Conservation (phyloP, 2,888 invertebrate species). For the Heliconius erato region DNA sequence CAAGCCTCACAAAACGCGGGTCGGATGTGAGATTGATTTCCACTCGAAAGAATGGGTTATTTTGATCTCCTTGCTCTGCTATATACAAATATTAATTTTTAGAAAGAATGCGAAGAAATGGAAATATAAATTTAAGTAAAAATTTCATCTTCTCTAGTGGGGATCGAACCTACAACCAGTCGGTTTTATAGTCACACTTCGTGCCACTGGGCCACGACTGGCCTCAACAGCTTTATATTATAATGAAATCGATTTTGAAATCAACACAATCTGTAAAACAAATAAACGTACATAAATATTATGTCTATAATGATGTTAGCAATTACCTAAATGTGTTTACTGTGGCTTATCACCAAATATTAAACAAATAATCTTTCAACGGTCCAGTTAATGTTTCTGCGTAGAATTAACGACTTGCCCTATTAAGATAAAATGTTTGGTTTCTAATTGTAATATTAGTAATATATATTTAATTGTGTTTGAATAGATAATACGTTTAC, state of each 20-base stretch:
- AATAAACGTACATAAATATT: background rate
- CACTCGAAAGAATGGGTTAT: background rate
- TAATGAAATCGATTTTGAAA: background rate
- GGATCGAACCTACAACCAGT: too few species aligned
- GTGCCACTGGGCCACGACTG: too few species aligned
- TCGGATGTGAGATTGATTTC: background rate
- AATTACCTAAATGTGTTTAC: background rate
- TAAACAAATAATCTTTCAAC: conserved; percentile 20
- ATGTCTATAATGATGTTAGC: background rate
- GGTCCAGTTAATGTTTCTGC: conserved; percentile 13
- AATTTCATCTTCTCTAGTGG: too few species aligned
- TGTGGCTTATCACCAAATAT: background rate
- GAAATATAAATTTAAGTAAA: too few species aligned
- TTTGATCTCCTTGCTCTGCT: background rate
- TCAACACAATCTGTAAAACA: background rate
- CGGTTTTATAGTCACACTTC: too few species aligned
- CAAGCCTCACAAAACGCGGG: background rate
- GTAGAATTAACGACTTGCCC: conserved; percentile 13
- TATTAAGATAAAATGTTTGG: conserved; percentile 28
- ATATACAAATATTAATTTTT: background rate
- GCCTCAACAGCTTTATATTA: too few species aligned
- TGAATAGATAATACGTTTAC: background rate
- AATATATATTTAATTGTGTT: conserved; percentile 13
- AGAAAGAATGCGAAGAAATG: too few species aligned
- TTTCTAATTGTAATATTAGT: background rate